These are phyloP conservation scores for Poeciliopsis paucimaculata DNA, from an alignment of 2,797 vertebrate genomes.

Conservation along the genomic window DNA sequence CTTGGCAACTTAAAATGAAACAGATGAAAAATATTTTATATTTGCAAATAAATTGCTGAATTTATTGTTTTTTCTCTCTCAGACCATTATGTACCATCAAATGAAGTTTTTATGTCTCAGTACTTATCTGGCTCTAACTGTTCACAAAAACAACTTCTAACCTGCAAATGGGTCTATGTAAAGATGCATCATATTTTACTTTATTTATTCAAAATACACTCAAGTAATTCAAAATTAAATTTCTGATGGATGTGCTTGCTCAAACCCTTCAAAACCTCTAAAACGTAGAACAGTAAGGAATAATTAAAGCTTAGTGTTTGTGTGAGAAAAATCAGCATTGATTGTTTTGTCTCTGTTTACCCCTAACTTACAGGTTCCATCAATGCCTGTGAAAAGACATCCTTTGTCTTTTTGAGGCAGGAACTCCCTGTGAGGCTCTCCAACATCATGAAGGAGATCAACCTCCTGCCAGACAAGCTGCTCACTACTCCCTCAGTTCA, in stretches of 20 bases:
- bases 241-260: background rate
- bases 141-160: background rate
- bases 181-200: background rate
- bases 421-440: constrained; percentile 93
- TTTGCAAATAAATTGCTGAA: background rate
- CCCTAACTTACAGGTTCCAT: constrained; percentile 82
- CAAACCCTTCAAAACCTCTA: background rate
- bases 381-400: constrained; percentile 96
- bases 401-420: constrained; percentile 91
- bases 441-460: constrained; percentile 99
- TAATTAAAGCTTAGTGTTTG: background rate
- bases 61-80: background rate
- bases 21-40: background rate
- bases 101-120: background rate
- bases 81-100: background rate
- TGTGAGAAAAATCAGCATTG: background rate
- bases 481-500: constrained; percentile 90
- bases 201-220: background rate
- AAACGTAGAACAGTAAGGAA: background rate
- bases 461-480: constrained; percentile 88
- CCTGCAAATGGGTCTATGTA: background rate
- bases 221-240: background rate
- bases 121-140: background rate
- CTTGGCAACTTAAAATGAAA: background rate
- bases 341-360: background rate